Evolutionary conservation across 1,140 invertebrate genomes (phyloP), one percentile per base, ranked within the genome.

Genomic region (Drosophila cardini): DNA sequence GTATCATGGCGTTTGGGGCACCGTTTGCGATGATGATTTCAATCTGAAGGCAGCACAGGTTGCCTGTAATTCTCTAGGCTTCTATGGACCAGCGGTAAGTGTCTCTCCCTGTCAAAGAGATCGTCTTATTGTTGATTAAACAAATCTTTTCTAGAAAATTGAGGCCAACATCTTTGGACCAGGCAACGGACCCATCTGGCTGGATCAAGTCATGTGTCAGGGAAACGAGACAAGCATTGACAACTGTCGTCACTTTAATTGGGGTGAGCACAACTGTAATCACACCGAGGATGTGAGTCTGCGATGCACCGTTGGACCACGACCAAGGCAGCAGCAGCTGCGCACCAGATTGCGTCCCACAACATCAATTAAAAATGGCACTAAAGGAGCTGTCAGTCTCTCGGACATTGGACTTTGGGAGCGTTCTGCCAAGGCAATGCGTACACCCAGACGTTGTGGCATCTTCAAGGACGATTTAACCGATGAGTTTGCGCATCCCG

Each of bases 1-100:
- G 63, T 94, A 95, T 80, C 94, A 94, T 72, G 95, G 95, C 4
- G 93, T 94, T 2, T 97, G 96, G 96, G 96, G 96, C 1, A 96
- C 95, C 1, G 93, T 97, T 10, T 97, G 96, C 86, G 96, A 97
- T 81, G 96, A 97, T 80, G 94, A 95, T 79, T 97, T 96, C 78
- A 94, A 94, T 32, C 90, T 93, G 13, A 93, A 93, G 55, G 94
- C 95, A 6, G 96, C 96, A 0, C 93, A 93, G 79, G 95, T 96
- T 1, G 93, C 95, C 9, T 96, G 95, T 72, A 93, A 93, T 56
- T 93, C 93, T 15, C 80, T 96, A 34, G 95, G 95, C 3, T 95
- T 93, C 63, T 93, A 92, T 18, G 95, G 95, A 1, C 73, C 69
- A 16, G 94, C 94, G n/a, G 85, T 93, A 63, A 67, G 76, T 18